Evolutionary conservation across 2,888 invertebrate species (phyloP), one percentile per base, ranked within the genome.

Genomic region (Andrena dorsata): DNA sequence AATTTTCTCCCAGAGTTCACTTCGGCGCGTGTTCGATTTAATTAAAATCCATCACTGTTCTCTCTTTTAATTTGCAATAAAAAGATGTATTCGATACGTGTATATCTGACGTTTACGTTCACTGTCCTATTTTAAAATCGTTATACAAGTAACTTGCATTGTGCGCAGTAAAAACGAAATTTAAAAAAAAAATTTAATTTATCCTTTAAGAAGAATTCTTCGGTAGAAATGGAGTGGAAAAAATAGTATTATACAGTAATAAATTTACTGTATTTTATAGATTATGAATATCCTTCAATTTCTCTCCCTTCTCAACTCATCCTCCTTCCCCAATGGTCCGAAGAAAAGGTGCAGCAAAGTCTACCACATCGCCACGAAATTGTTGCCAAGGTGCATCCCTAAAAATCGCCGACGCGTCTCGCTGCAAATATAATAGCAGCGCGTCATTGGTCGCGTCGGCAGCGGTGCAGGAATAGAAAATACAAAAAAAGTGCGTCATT

Each of bases 401-500:
- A 63, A 71, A 84, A 76, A 41, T 85, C 61, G 75, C 30, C 63
- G 63, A 66, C 72, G 74, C 63, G 41, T 61, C 51, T 47, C 72
- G 10, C 72, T 26, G 68, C 66, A 30, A 74, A 77, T 41, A 41
- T 41, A 41, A 41, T 68, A 64, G 49, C 5, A 53, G 49, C 71
- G 63, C 63, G 61, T 78, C 56, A 53, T 68, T 66, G 84, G 80
- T 58, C 76, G 20, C 60, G 28, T 74, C 41, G 64, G 28, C 53
- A 63, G 69, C 35, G 66, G 16, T 30, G 56, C 41, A 56, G 51
- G 66, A 75, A 69, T 56, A 74, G 56, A 65, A 82, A 77, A 70
- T 64, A 73, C 70, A 76, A 82, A 83, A 83, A 87, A 90, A 86
- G 83, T 88, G 80, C 90, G 86, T 91, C 90, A 90, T 92, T 90